Conservation (phyloP, 2,888 invertebrate species). For the Mongoloraphidia duomilia region DNA sequence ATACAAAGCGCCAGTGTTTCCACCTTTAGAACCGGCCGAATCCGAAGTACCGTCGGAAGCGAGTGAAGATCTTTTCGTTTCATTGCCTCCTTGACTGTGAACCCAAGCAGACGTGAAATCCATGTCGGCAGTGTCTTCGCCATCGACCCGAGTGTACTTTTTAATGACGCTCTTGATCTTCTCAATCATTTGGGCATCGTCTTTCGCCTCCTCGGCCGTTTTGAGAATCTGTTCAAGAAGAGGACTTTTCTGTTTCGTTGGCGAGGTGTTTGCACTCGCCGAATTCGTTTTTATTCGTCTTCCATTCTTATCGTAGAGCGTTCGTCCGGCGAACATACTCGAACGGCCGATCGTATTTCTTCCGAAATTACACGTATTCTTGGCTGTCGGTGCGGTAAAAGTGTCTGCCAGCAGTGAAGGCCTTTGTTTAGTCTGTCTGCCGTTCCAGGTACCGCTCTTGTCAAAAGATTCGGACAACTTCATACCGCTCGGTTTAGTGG, state of each 20-base stretch:
- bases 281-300: slow-evolving; percentile 30
- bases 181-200: slow-evolving; percentile 56
- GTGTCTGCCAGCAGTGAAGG: slow-evolving; percentile 46
- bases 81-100: slow-evolving; percentile 50
- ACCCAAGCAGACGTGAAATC: slow-evolving; percentile 61
- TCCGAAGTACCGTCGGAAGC: slow-evolving; percentile 6
- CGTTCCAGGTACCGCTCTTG: slow-evolving; percentile 57
- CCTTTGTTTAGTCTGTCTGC: slow-evolving; percentile 36
- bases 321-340: slow-evolving; percentile 31
- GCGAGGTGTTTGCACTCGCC: slow-evolving; percentile 44
- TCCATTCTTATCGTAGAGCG: slow-evolving; percentile 31
- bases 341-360: slow-evolving; percentile 31
- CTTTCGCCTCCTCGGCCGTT: slow-evolving; percentile 55
- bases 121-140: slow-evolving; percentile 41
- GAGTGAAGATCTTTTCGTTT: slow-evolving; percentile 2
- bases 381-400: slow-evolving; percentile 28
- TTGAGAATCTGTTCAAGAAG: slow-evolving; percentile 56
- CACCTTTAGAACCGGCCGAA: slow-evolving; percentile 8
- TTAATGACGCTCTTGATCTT: slow-evolving; percentile 59
- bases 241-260: slow-evolving; percentile 46
- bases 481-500: slow-evolving; percentile 20
- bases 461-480: slow-evolving; percentile 29
- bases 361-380: slow-evolving; percentile 16
- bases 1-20: slow-evolving; percentile 15
- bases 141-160: slow-evolving; percentile 41